Evolutionary conservation across 2,797 vertebrate species (phyloP).

Genomic region (Sciurus carolinensis): DNA sequence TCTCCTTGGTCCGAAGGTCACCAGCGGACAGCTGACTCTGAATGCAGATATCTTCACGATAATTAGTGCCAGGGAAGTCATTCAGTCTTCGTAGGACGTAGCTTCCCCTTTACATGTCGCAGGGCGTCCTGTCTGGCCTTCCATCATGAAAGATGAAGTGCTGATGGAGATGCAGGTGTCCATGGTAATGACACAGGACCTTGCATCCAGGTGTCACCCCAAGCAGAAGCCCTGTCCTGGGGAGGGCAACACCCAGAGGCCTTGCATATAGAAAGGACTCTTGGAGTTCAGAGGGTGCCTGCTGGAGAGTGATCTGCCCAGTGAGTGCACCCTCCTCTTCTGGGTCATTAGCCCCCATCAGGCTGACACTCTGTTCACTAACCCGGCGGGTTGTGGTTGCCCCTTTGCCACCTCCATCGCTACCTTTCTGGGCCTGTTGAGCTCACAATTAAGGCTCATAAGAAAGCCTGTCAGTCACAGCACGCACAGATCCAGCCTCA

Average conservation of each 20-base stretch:
- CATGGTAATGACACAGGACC: fast-evolving
- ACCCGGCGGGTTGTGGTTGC: conserved; percentile 71
- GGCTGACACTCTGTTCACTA: conserved; percentile 83
- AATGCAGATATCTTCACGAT: neutral
- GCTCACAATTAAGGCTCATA: conserved; percentile 89
- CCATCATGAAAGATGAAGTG: neutral
- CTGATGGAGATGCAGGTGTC: neutral
- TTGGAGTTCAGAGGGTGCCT: neutral
- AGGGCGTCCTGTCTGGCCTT: neutral
- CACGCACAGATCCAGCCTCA: conserved; percentile 63
- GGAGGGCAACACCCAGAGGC: neutral
- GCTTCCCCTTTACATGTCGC: fast-evolving
- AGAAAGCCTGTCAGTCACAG: conserved; percentile 88
- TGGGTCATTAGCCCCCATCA: conserved; percentile 84
- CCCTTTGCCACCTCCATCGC: conserved; percentile 82
- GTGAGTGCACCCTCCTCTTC: conserved; percentile 49
- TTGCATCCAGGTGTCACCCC: neutral
- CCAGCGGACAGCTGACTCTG: neutral
- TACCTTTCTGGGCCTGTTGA: conserved; percentile 77
- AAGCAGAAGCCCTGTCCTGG: fast-evolving
- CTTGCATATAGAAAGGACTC: neutral
- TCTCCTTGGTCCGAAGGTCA: conserved; percentile 4
- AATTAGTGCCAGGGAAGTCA: neutral
- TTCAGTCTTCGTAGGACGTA: neutral
- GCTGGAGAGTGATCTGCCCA: neutral